Evolutionary conservation across 1,140 invertebrate genomes (phyloP).

Genomic region (Drosophila pruinosa): DNA sequence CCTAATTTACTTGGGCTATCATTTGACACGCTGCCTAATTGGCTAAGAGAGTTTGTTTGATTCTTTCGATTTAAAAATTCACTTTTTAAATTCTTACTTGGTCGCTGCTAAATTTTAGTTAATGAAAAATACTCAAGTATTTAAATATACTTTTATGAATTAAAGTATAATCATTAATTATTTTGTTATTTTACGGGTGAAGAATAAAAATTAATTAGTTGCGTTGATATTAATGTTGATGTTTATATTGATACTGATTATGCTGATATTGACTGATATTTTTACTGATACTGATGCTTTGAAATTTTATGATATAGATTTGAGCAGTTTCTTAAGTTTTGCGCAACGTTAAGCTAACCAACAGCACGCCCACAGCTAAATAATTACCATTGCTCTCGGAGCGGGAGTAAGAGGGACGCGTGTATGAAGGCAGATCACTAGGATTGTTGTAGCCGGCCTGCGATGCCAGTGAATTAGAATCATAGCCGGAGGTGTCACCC

Average conservation of each 20-base stretch:
- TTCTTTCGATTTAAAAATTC: neutral
- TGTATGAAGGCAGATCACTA: constrained; percentile 77
- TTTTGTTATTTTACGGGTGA: neutral
- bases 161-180: no score
- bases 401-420: constrained; percentile 75
- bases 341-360: constrained; percentile 78
- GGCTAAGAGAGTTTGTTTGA: constrained; percentile 43
- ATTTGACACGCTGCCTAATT: constrained; percentile 66
- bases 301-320: neutral
- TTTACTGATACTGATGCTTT: neutral
- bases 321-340: constrained; percentile 56
- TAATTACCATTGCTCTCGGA: constrained; percentile 82
- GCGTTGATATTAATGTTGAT: constrained; percentile 5
- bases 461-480: constrained; percentile 65
- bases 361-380: constrained; percentile 77
- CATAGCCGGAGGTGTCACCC: constrained; percentile 72
- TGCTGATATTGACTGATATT: neutral
- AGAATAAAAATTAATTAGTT: constrained; percentile 11
- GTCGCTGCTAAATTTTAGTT: constrained; percentile 29
- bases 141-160: constrained; percentile 1
- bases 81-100: neutral
- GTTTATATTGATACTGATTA: neutral
- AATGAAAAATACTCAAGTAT: constrained; percentile 4
- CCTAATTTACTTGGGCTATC: constrained; percentile 57
- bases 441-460: constrained; percentile 69